Evolutionary conservation across 2,113 vertebrate genomes (phyloP).

Genomic region (Neogale vison): DNA sequence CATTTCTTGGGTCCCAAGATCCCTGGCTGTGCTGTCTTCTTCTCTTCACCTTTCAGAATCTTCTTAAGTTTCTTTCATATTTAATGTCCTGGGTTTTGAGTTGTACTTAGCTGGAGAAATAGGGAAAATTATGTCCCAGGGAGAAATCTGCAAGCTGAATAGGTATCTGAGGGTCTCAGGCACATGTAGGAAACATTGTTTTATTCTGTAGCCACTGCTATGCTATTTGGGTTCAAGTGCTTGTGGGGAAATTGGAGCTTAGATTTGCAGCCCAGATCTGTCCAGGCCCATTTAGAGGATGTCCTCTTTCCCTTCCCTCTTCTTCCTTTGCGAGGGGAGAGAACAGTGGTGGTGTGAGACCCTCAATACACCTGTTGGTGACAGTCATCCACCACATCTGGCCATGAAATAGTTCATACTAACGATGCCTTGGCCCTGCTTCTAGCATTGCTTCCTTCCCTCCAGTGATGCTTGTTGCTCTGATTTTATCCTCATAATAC

Average conservation of each 20-base stretch:
- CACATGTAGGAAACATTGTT: neutral
- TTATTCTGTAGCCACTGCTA: neutral
- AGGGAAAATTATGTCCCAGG: neutral
- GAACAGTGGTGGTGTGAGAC: neutral
- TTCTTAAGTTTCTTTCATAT: neutral
- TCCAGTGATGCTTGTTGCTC: neutral
- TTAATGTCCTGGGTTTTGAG: neutral
- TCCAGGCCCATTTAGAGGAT: neutral
- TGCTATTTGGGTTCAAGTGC: neutral
- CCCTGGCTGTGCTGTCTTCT: neutral
- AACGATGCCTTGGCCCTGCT: neutral
- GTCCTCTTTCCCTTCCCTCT: neutral
- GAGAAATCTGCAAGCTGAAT: neutral
- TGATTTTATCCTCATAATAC: neutral
- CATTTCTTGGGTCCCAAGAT: neutral
- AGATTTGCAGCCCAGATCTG: neutral
- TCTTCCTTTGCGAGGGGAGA: neutral
- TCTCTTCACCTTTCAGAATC: neutral
- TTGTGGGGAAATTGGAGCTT: neutral
- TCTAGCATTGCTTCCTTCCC: neutral
- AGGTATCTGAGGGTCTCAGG: neutral
- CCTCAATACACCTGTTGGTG: neutral
- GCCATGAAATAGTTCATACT: fast-evolving
- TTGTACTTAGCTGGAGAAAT: neutral
- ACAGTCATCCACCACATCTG: neutral